These are phyloP conservation scores for Rhincodon typus DNA, from an alignment of 2,797 vertebrate genomes.

Conservation along the genomic window DNA sequence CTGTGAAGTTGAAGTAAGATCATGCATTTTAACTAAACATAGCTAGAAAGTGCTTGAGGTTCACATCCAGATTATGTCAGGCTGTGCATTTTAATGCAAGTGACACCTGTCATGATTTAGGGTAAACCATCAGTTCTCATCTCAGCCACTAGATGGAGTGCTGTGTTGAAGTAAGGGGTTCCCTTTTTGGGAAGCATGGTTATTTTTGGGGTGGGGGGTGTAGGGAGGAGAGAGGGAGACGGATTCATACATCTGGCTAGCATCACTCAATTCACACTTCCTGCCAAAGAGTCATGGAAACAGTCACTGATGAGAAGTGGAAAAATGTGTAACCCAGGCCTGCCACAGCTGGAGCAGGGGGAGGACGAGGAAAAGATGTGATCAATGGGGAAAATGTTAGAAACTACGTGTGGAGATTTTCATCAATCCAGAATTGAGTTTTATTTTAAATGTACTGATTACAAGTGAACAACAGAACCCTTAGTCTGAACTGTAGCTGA, in stretches of 20 bases:
- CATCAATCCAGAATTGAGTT: neutral
- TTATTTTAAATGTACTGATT: neutral
- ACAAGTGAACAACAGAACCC: neutral
- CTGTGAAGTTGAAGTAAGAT: no score
- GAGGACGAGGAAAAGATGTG: neutral
- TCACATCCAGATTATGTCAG: neutral
- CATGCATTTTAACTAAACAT: neutral
- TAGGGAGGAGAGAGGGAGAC: no score
- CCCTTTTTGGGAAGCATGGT: neutral
- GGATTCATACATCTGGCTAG: neutral
- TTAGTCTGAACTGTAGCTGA: neutral
- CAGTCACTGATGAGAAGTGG: conserved; percentile 21
- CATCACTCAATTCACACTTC: conserved; percentile 4
- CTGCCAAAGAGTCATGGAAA: neutral
- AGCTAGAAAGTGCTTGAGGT: neutral
- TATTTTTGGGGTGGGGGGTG: neutral
- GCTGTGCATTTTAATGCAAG: neutral
- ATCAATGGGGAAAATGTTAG: neutral
- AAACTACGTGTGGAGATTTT: neutral
- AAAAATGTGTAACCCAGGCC: neutral
- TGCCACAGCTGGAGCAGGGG: neutral
- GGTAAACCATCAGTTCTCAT: neutral
- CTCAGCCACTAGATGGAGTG: conserved; percentile 18
- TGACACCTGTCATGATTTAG: neutral
- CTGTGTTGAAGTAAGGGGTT: conserved; percentile 1